phyloP scores from a whole-genome alignment of 2,113 vertebrate genomes.

The Rhynchopsitta pachyrhyncha region DNA sequence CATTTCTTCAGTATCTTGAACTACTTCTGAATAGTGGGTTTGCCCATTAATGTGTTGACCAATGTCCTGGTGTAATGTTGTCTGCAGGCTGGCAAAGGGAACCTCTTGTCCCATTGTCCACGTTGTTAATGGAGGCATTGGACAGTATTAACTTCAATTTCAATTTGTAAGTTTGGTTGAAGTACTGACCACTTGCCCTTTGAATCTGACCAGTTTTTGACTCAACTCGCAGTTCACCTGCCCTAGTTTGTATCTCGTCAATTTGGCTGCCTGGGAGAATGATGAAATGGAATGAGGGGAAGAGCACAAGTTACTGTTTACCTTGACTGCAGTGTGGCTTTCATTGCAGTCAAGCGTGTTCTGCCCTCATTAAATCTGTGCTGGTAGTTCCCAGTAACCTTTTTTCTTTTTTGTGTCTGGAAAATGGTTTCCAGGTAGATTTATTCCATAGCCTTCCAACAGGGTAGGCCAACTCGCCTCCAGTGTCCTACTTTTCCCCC shows the following conservation, averaged over 20 bases:
- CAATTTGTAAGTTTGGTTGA: background rate
- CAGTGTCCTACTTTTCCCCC: background rate
- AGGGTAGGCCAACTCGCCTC: background rate
- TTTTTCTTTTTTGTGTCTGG: background rate
- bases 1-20: background rate
- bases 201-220: background rate
- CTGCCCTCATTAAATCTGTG: background rate
- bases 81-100: background rate
- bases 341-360: background rate
- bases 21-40: background rate
- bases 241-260: background rate
- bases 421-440: background rate
- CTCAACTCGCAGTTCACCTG: background rate
- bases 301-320: background rate
- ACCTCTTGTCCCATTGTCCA: background rate
- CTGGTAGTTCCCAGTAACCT: background rate
- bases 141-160: background rate
- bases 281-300: background rate
- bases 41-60: background rate
- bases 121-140: background rate
- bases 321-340: background rate
- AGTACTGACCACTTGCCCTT: background rate
- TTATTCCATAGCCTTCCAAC: background rate
- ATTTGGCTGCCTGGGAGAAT: background rate
- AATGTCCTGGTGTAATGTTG: background rate